These are phyloP conservation scores for Oscheius myriophilus DNA, from an alignment of 2,888 invertebrate species.

Conservation along the genomic window DNA sequence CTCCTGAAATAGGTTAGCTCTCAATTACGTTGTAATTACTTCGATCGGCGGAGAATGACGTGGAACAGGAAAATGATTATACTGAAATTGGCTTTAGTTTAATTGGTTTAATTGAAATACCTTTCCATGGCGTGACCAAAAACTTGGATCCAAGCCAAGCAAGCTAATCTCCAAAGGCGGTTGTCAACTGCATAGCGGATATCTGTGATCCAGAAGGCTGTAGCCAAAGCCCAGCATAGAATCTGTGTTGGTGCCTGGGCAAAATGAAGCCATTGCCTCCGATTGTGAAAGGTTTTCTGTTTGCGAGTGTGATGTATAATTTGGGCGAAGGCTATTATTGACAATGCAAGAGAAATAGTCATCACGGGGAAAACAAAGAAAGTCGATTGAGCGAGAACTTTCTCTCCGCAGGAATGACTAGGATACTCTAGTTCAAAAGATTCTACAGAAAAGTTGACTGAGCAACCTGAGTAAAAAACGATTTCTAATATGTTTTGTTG, in stretches of 20 bases:
- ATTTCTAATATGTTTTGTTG: neutral
- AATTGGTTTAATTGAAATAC: neutral
- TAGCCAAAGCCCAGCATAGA: slow-evolving; percentile 8
- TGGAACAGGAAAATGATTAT: too few relatives aligned
- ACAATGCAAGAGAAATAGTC: neutral
- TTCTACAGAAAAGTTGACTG: neutral
- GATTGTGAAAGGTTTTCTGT: neutral
- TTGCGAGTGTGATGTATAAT: slow-evolving; percentile 1
- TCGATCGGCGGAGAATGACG: too few relatives aligned
- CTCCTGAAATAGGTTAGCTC: too few relatives aligned
- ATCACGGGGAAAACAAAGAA: slow-evolving; percentile 18
- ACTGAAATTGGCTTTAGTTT: too few relatives aligned
- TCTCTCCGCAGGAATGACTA: neutral
- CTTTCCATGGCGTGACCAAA: slow-evolving; percentile 11
- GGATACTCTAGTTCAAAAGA: slow-evolving; percentile 15
- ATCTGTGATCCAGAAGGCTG: slow-evolving; percentile 7
- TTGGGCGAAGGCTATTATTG: slow-evolving; percentile 9
- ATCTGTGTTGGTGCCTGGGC: slow-evolving; percentile 24
- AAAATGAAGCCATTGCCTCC: slow-evolving; percentile 17
- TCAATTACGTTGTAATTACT: too few relatives aligned
- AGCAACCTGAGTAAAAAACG: slow-evolving; percentile 6
- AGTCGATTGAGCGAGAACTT: neutral
- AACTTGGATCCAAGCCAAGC: slow-evolving; percentile 7
- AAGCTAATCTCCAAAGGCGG: neutral
- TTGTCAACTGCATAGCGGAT: neutral